Evolutionary conservation across 92 coral and sea anemone species (phyloP).

Genomic region (Desmophyllum pertusum): DNA sequence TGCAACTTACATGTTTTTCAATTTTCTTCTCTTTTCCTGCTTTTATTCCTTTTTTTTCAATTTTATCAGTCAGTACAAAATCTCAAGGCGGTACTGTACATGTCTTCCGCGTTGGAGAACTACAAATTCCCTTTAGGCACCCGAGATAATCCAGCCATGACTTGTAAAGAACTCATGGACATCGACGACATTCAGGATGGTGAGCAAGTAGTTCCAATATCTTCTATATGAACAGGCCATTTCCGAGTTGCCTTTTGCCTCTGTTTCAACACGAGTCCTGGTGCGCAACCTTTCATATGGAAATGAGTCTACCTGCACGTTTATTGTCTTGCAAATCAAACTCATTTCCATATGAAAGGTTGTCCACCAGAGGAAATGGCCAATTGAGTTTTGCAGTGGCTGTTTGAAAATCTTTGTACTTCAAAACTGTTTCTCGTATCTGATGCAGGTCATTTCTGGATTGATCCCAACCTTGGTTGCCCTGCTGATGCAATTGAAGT

Average conservation of each 20-base stretch:
- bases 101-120: constrained; percentile 74
- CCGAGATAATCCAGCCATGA: constrained; percentile 89
- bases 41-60: neutral
- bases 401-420: neutral
- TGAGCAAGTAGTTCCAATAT: constrained; percentile 46
- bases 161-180: constrained; percentile 89
- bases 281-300: no score
- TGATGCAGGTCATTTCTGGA: constrained; percentile 85
- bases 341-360: no score
- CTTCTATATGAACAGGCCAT: no score
- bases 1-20: neutral
- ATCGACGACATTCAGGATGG: constrained; percentile 88
- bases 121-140: constrained; percentile 80
- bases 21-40: neutral
- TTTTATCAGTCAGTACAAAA: constrained; percentile 63
- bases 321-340: no score
- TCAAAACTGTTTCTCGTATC: neutral
- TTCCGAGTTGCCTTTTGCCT: no score
- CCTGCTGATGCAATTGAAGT: constrained; percentile 92
- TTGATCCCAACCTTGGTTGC: constrained; percentile 98
- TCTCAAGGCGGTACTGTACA: constrained; percentile 64
- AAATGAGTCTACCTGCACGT: no score
- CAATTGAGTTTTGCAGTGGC: neutral
- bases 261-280: no score
- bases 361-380: no score